Evolutionary conservation across 1,140 invertebrate species (phyloP), one percentile per base, ranked within the genome.

Genomic region (Zaprionus inermis): DNA sequence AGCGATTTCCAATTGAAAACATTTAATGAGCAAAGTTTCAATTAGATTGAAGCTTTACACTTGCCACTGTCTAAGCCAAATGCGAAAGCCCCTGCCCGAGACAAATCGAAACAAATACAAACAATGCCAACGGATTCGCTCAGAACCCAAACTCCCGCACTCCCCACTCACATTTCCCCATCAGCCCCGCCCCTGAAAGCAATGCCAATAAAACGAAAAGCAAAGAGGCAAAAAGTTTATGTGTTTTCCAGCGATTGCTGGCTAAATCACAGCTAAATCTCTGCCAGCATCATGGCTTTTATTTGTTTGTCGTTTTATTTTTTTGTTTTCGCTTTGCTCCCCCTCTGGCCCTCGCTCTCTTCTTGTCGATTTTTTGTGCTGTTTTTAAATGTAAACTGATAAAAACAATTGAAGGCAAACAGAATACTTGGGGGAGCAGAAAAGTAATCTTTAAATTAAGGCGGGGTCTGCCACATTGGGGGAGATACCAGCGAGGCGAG

Each of bases 391-490:
- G 84, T 89, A 89, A 89, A 81, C 84, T 89, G 84, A 89, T 89
- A 89, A 89, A 89, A 89, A 89, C 84, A 89, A 89, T 89, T 88
- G 84, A 88, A 88, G 74, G 84, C 85, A 84, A 85, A 84, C 85
- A 88, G 64, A 59, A 51, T 73, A 75, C 49, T 63, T 68, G 71
- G 74, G 76, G 63, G 57, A 64, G 57, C 38, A 34, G 6, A 79
- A 78, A 83, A 76, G 84, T 78, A 89, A 88, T 88, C 84, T 89
- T 89, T 84, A 88, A 88, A 89, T 88, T 83, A 81, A 84, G 84
- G 84, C 80, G 65, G 41, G 67, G 36, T 28, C 54, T 52, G 54
- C 32, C 22, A n/a, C 41, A 14, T 16, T 44, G 38, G 30, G 30
- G 16, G 4, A 32, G 28, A 20, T 18, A 38, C 18, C 24, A 54